phyloP scores from a whole-genome alignment of 2,797 vertebrate species.

The Erethizon dorsatum region DNA sequence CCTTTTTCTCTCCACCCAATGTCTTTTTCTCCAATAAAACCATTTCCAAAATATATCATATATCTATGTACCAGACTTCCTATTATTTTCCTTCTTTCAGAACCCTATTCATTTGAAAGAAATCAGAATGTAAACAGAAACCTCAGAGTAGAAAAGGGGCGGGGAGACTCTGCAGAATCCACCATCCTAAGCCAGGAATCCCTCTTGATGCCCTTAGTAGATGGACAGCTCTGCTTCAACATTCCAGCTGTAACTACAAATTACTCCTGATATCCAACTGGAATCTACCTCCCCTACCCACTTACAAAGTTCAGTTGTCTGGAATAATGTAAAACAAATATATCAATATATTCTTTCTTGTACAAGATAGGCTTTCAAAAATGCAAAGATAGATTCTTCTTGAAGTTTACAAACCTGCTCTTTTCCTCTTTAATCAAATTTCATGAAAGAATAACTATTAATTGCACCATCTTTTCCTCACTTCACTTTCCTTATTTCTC shows the following conservation, averaged over 20 bases:
- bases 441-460: background rate
- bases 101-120: conserved; percentile 27
- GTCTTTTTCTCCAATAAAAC: background rate
- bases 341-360: background rate
- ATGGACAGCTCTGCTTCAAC: background rate
- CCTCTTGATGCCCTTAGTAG: background rate
- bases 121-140: background rate
- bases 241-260: background rate
- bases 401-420: background rate
- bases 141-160: background rate
- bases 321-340: background rate
- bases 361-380: background rate
- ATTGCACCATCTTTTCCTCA: background rate
- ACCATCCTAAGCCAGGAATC: background rate
- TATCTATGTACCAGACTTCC: background rate
- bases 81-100: background rate
- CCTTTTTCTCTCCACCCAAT: background rate
- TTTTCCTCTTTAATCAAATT: background rate
- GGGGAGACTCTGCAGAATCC: background rate
- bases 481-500: conserved; percentile 12
- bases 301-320: background rate
- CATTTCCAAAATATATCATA: background rate
- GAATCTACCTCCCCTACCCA: background rate
- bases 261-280: background rate
- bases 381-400: background rate